Conservation (phyloP, 2,113 vertebrate genomes). For the Colistium nudipinnis region DNA sequence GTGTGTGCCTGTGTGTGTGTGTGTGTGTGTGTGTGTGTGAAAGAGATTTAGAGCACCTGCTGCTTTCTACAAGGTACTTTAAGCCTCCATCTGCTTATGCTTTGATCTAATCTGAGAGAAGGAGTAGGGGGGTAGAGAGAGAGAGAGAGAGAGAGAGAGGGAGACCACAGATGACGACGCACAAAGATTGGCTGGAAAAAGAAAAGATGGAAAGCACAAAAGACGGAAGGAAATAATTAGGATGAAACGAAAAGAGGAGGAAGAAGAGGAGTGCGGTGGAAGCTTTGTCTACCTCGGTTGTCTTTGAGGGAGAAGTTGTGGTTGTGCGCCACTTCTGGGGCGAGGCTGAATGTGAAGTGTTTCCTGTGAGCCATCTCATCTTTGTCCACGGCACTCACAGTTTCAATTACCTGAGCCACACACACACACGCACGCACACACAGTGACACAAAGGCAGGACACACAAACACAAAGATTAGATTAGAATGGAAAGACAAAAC, state of each 20-base stretch:
- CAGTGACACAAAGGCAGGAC: no score
- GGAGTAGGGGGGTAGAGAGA: not conserved
- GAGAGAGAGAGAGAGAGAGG: not conserved
- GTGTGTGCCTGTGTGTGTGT: not conserved
- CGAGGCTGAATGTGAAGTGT: constrained; percentile 91
- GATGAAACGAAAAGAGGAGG: not conserved
- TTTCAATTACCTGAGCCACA: constrained; percentile 79
- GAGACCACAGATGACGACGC: constrained; percentile 33
- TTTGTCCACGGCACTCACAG: constrained; percentile 94
- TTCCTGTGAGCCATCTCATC: constrained; percentile 92
- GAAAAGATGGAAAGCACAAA: not conserved
- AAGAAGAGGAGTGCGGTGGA: not conserved
- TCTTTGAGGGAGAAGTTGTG: constrained; percentile 96
- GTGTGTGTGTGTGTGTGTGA: not conserved
- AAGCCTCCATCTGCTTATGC: constrained; percentile 70
- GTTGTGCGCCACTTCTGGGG: constrained; percentile 91
- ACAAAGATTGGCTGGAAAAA: not conserved
- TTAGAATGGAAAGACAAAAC: not conserved
- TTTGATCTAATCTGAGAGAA: constrained; percentile 70
- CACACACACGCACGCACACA: constrained; percentile 3
- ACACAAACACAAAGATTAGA: not conserved
- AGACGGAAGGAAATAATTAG: not conserved
- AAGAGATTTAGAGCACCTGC: constrained; percentile 66
- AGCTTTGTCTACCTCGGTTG: constrained; percentile 91
- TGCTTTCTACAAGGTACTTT: constrained; percentile 59